Conservation (phyloP, 2,797 vertebrate genomes). For the Helarctos malayanus region DNA sequence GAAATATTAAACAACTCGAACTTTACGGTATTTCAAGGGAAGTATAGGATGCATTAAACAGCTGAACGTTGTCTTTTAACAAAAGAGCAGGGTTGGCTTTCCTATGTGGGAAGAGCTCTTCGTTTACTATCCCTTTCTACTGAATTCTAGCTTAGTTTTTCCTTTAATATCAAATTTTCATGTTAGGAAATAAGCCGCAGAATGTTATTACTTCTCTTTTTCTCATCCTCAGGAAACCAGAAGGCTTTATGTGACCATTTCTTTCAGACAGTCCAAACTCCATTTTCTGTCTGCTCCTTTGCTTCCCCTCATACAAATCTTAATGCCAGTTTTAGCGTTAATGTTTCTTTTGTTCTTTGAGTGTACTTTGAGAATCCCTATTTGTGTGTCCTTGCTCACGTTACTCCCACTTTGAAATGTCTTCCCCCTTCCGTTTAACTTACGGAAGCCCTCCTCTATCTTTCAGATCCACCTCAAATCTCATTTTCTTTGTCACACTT, state of each 20-base stretch:
- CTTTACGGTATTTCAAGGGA: not conserved
- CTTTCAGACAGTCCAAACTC: not conserved
- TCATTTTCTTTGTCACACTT: not conserved
- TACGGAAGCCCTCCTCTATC: not conserved
- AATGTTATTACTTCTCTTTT: not conserved
- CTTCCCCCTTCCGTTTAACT: not conserved
- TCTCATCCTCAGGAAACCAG: not conserved
- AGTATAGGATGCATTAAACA: not conserved
- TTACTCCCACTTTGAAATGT: not conserved
- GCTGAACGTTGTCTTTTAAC: not conserved
- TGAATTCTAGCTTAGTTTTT: conserved; percentile 13
- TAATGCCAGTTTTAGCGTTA: not conserved
- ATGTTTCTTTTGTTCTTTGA: not conserved
- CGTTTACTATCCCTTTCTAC: not conserved
- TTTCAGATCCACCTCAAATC: not conserved
- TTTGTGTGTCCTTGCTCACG: not conserved
- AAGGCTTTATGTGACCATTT: conserved; percentile 37
- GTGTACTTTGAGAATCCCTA: not conserved
- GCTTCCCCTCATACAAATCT: not conserved
- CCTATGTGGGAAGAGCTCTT: not conserved
- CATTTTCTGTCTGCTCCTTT: not conserved
- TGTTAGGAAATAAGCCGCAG: not conserved
- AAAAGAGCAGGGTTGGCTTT: not conserved
- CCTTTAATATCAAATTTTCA: not conserved
- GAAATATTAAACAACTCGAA: not conserved